Conservation (phyloP, 2,888 invertebrate genomes). For the Pachydiplax longipennis region DNA sequence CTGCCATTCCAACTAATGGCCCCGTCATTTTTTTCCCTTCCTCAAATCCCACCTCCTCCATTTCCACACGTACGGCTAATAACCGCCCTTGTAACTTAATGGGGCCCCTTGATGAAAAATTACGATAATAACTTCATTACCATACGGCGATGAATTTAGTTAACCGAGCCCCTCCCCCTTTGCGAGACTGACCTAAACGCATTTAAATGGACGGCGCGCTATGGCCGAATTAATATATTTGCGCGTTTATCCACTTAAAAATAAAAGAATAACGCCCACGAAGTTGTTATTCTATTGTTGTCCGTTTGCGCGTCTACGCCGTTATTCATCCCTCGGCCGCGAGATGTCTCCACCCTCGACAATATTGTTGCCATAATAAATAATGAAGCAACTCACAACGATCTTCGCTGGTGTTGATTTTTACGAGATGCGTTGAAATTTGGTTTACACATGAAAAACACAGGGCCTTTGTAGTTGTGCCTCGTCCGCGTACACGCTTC, state of each 20-base stretch:
- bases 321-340: not conserved
- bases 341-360: not conserved
- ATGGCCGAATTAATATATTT: constrained; percentile 35
- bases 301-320: not conserved
- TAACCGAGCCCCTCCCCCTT: not conserved
- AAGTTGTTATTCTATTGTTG: constrained; percentile 36
- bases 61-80: constrained; percentile 34
- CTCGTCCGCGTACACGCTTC: not conserved
- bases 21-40: constrained; percentile 20
- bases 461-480: not conserved
- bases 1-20: constrained; percentile 39
- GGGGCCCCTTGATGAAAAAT: constrained; percentile 31
- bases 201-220: constrained; percentile 31
- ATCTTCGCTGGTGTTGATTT: constrained; percentile 15
- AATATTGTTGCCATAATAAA: not conserved
- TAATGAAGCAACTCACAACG: not conserved
- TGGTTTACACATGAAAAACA: not conserved
- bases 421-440: constrained; percentile 25
- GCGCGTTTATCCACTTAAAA: constrained; percentile 35
- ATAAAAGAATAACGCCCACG: not conserved
- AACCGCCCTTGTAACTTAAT: constrained; percentile 44
- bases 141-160: constrained; percentile 41
- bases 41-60: not conserved
- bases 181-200: constrained; percentile 29
- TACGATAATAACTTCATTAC: constrained; percentile 44